Percentiles rank a stretch among this genome's conserved stretches.
Evolutionary conservation across 2,888 invertebrate genomes (phyloP).

Genomic region (Stegophylla sp.): DNA sequence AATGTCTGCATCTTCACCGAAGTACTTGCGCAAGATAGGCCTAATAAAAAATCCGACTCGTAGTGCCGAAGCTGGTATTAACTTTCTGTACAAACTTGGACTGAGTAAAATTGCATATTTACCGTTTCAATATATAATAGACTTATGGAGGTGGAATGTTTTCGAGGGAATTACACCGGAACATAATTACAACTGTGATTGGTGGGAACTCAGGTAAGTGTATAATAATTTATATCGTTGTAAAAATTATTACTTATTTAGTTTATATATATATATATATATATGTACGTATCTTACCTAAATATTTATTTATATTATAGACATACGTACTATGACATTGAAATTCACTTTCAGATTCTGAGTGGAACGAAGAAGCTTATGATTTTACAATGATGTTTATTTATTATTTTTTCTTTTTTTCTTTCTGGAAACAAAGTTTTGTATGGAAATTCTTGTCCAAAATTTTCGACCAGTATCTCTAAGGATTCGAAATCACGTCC

Average conservation of each 20-base stretch:
- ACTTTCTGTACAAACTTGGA: slow-evolving; percentile 73
- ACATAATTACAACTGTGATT: slow-evolving; percentile 73
- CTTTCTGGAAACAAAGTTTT: no score
- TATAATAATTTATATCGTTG: background rate
- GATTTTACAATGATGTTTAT: no score
- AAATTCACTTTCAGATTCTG: no score
- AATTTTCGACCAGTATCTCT: no score
- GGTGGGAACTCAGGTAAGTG: slow-evolving; percentile 70
- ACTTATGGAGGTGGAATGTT: slow-evolving; percentile 75
- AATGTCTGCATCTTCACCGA: slow-evolving; percentile 74
- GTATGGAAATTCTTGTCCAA: no score
- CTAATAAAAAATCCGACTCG: slow-evolving; percentile 69
- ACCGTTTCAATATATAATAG: slow-evolving; percentile 75
- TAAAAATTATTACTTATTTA: background rate
- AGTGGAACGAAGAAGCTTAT: no score
- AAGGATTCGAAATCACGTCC: no score
- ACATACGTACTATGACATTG: no score
- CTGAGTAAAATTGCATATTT: slow-evolving; percentile 75
- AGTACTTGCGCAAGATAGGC: slow-evolving; percentile 74
- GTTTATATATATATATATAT: no score
- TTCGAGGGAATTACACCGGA: slow-evolving; percentile 72
- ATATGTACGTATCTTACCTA: no score
- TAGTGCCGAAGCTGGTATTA: slow-evolving; percentile 73
- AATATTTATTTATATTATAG: background rate
- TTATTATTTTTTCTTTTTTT: no score